Conservation (phyloP, 2,797 vertebrate species). For the Adrianichthys oophorus region DNA sequence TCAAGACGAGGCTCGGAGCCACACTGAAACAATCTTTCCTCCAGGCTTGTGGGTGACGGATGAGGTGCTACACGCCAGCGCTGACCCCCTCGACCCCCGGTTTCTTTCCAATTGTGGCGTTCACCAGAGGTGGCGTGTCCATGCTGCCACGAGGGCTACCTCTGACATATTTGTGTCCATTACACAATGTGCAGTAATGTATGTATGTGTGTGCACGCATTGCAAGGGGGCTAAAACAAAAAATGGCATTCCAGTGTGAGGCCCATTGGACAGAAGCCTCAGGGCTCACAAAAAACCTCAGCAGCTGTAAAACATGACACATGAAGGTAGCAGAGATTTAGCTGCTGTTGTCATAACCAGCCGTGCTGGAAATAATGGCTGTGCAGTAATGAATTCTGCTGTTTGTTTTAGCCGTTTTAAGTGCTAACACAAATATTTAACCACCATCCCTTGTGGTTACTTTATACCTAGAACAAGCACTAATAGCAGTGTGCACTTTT, state of each 20-base stretch:
- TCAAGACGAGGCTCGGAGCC: slow-evolving; percentile 57
- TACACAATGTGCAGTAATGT: slow-evolving; percentile 46
- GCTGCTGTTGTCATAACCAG: slow-evolving; percentile 48
- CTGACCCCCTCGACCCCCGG: slow-evolving; percentile 65
- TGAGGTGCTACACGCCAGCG: slow-evolving; percentile 71
- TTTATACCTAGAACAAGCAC: slow-evolving; percentile 33
- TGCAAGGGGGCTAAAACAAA: slow-evolving; percentile 9
- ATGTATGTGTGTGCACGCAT: slow-evolving; percentile 18
- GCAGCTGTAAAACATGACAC: slow-evolving; percentile 63
- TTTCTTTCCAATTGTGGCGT: slow-evolving; percentile 66
- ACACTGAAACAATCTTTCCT: slow-evolving; percentile 68
- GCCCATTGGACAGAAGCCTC: slow-evolving; percentile 52
- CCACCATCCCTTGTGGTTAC: slow-evolving; percentile 34
- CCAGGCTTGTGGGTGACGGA: slow-evolving; percentile 68
- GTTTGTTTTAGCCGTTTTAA: slow-evolving; percentile 51
- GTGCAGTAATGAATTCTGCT: slow-evolving; percentile 49
- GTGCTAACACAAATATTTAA: slow-evolving; percentile 44
- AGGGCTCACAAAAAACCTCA: slow-evolving; percentile 59
- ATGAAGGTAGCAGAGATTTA: slow-evolving; percentile 63
- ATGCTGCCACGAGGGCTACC: slow-evolving; percentile 52
- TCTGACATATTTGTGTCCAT: slow-evolving; percentile 60
- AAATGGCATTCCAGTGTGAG: slow-evolving; percentile 57
- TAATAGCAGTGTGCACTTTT: slow-evolving; percentile 15
- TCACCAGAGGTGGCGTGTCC: slow-evolving; percentile 54
- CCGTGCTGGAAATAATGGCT: slow-evolving; percentile 49